phyloP scores from a whole-genome alignment of 2,888 invertebrate species.

The Unio delphinus region DNA sequence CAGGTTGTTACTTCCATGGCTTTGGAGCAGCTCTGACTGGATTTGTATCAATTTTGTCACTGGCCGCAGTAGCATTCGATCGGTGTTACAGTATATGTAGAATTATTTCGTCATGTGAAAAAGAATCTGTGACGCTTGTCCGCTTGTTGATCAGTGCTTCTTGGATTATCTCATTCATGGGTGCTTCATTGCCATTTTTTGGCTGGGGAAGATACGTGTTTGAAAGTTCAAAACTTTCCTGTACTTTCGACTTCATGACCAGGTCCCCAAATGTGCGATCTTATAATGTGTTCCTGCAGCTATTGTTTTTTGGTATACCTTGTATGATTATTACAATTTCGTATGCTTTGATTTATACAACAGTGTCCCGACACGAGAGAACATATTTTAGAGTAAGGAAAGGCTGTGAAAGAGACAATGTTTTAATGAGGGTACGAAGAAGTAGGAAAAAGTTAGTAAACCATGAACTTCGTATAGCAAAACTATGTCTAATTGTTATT shows the following conservation, averaged over 20 bases:
- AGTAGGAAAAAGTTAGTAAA: constrained; percentile 4
- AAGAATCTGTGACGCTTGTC: background rate
- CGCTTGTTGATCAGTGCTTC: constrained; percentile 6
- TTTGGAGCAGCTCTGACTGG: constrained; percentile 17
- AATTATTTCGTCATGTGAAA: constrained; percentile 3
- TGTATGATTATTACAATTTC: constrained; percentile 6
- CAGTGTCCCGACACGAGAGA: constrained; percentile 15
- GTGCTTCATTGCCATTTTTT: constrained; percentile 13
- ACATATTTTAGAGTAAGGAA: constrained; percentile 11
- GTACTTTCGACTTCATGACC: constrained; percentile 19
- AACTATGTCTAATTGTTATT: no score
- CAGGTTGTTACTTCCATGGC: constrained; percentile 20
- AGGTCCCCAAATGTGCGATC: constrained; percentile 6
- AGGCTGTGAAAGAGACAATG: constrained; percentile 5
- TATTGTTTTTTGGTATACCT: constrained; percentile 16
- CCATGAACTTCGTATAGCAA: no score
- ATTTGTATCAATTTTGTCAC: constrained; percentile 18
- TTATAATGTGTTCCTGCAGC: constrained; percentile 14
- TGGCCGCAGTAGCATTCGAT: constrained; percentile 15
- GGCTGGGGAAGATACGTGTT: constrained; percentile 19
- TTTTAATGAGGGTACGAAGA: constrained; percentile 11
- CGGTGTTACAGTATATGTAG: constrained; percentile 17
- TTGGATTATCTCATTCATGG: constrained; percentile 7
- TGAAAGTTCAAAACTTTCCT: constrained; percentile 17
- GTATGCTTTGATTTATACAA: constrained; percentile 12